phyloP scores from a whole-genome alignment of 1,140 invertebrate species.

The Plectrocnemia conspersa region DNA sequence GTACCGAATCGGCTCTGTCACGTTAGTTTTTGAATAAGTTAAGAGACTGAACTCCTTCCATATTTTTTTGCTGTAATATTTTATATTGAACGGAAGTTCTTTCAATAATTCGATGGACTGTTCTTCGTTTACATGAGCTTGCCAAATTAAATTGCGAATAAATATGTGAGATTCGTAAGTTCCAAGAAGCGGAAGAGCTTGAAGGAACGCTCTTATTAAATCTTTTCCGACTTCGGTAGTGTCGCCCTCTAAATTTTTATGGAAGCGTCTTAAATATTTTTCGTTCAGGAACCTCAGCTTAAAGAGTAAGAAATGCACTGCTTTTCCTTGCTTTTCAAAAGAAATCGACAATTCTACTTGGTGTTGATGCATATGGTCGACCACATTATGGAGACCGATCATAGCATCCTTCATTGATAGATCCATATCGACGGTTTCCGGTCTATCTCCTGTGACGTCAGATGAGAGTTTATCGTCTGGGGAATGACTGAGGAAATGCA shows the following conservation, averaged over 20 bases:
- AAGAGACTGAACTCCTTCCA: slow-evolving; percentile 41
- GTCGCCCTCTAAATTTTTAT: slow-evolving; percentile 32
- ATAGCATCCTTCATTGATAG: slow-evolving; percentile 37
- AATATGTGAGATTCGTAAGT: slow-evolving; percentile 41
- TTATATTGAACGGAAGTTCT: slow-evolving; percentile 42
- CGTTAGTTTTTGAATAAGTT: slow-evolving; percentile 32
- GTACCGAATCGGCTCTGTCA: slow-evolving; percentile 35
- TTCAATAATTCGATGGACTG: slow-evolving; percentile 38
- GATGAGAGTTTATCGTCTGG: no score
- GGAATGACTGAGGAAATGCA: no score
- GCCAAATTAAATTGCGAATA: slow-evolving; percentile 39
- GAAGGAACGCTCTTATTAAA: slow-evolving; percentile 39
- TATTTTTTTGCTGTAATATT: slow-evolving; percentile 39
- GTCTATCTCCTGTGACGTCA: no score
- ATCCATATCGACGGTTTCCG: background rate
- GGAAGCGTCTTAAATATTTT: slow-evolving; percentile 38
- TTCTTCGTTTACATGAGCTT: slow-evolving; percentile 36
- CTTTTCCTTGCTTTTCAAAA: slow-evolving; percentile 40
- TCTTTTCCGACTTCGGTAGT: slow-evolving; percentile 25
- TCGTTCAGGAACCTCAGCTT: slow-evolving; percentile 40
- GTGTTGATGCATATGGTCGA: slow-evolving; percentile 42
- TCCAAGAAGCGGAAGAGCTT: slow-evolving; percentile 45
- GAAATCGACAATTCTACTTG: slow-evolving; percentile 40
- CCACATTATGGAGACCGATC: slow-evolving; percentile 38
- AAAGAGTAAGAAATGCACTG: slow-evolving; percentile 40